Percentiles rank a stretch among this genome's conserved stretches.
Conservation (phyloP, 2,888 invertebrate genomes). For the Meteorus cinctellus region DNA sequence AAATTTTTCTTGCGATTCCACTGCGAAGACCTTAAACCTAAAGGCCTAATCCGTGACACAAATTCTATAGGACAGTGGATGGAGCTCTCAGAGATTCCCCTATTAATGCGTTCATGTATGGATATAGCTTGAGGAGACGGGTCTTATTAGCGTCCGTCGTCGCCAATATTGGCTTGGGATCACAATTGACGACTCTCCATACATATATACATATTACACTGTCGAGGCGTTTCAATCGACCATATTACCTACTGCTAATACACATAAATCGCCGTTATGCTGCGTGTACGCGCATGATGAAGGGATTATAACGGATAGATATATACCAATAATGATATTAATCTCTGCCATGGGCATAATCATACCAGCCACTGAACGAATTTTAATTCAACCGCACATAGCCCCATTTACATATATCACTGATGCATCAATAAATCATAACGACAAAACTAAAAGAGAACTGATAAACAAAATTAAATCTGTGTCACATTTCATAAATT, state of each 20-base stretch:
- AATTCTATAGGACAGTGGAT: constrained; percentile 5
- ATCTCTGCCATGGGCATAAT: constrained; percentile 15
- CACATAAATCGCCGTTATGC: constrained; percentile 26
- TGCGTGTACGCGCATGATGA: constrained; percentile 27
- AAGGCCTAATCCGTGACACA: constrained; percentile 1
- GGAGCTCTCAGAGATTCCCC: constrained; percentile 11
- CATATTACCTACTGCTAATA: constrained; percentile 14
- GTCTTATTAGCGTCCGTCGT: constrained; percentile 45
- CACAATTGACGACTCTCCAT: constrained; percentile 57
- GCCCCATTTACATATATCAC: background rate
- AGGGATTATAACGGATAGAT: constrained; percentile 33
- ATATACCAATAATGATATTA: constrained; percentile 37
- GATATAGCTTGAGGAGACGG: constrained; percentile 18
- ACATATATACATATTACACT: background rate
- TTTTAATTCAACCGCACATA: background rate
- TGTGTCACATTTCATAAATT: background rate
- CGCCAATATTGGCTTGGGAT: constrained; percentile 54
- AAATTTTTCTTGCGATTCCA: background rate
- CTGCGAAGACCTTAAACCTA: background rate
- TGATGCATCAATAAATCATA: background rate
- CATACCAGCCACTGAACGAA: constrained; percentile 11
- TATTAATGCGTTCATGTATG: constrained; percentile 24
- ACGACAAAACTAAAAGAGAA: background rate
- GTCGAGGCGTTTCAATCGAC: constrained; percentile 44
- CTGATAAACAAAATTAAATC: background rate